These are phyloP conservation scores for Drosophila mimetica DNA, from an alignment of 2,888 invertebrate genomes.

Conservation along the genomic window DNA sequence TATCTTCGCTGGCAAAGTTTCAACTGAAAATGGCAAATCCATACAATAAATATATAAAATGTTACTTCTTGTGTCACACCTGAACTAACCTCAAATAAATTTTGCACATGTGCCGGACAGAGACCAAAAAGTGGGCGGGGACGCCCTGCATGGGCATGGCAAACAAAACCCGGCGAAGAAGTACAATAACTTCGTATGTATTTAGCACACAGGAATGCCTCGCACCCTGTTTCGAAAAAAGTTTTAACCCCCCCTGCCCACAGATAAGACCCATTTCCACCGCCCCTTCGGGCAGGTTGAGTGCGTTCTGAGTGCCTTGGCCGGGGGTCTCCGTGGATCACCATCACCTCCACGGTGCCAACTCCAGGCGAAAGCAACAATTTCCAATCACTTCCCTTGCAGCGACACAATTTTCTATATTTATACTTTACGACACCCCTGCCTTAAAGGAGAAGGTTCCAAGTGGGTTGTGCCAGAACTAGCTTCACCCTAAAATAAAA, in stretches of 20 bases:
- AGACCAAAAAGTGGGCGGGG: slow-evolving; percentile 3
- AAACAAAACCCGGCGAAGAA: slow-evolving; percentile 47
- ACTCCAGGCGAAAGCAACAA: slow-evolving; percentile 67
- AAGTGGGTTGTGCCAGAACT: not conserved
- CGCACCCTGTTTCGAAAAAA: slow-evolving; percentile 45
- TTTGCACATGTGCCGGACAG: slow-evolving; percentile 68
- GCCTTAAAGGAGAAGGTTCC: slow-evolving; percentile 5
- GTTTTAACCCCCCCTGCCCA: slow-evolving; percentile 41
- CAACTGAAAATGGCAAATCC: slow-evolving; percentile 78
- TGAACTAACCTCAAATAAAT: slow-evolving; percentile 81
- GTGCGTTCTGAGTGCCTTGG: slow-evolving; percentile 55
- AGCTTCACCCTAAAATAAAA: not conserved
- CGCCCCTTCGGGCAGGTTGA: slow-evolving; percentile 17
- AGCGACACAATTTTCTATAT: slow-evolving; percentile 77
- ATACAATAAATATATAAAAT: slow-evolving; percentile 80
- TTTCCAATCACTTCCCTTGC: slow-evolving; percentile 81
- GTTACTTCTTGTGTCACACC: slow-evolving; percentile 77
- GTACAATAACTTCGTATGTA: slow-evolving; percentile 40
- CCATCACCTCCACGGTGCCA: slow-evolving; percentile 36
- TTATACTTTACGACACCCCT: slow-evolving; percentile 63
- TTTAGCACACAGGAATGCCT: slow-evolving; percentile 41
- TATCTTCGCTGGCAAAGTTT: slow-evolving; percentile 63
- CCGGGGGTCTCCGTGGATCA: slow-evolving; percentile 28
- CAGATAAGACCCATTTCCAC: slow-evolving; percentile 39
- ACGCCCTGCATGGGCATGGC: slow-evolving; percentile 25